These are phyloP conservation scores for Garra rufa DNA, from an alignment of 2,113 vertebrate genomes.

Conservation along the genomic window DNA sequence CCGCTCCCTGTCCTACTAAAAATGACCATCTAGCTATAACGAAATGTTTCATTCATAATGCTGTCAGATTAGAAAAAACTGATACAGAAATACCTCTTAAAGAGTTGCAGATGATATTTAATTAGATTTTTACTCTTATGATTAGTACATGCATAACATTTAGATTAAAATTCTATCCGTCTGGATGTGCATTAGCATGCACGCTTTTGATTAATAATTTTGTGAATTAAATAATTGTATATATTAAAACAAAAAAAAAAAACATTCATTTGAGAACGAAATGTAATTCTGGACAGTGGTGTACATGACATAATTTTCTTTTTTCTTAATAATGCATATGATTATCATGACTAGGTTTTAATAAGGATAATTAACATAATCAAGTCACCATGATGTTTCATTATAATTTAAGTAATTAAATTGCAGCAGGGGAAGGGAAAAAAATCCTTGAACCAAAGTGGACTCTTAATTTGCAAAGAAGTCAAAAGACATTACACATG, in stretches of 20 bases:
- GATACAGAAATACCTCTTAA: constrained; percentile 11
- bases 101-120: not conserved
- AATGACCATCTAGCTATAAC: not conserved
- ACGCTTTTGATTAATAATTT: constrained; percentile 19
- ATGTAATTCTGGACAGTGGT: constrained; percentile 51
- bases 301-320: constrained; percentile 55
- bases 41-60: not conserved
- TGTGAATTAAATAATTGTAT: not conserved
- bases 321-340: constrained; percentile 65
- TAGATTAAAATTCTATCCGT: not conserved
- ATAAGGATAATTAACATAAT: constrained; percentile 68
- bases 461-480: constrained; percentile 15
- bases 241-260: constrained; percentile 19
- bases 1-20: not conserved
- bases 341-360: constrained; percentile 64
- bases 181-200: constrained; percentile 11
- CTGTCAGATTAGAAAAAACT: not conserved
- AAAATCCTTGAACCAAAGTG: not conserved
- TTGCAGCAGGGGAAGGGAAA: not conserved
- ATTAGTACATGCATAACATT: not conserved
- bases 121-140: not conserved
- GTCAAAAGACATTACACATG: not conserved
- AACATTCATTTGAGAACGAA: not conserved
- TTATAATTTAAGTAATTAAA: constrained; percentile 55
- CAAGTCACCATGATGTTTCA: constrained; percentile 65